Evolutionary conservation across 2,797 vertebrate genomes (phyloP), one percentile per base, ranked within the genome.

Genomic region (Alcedo atthis): DNA sequence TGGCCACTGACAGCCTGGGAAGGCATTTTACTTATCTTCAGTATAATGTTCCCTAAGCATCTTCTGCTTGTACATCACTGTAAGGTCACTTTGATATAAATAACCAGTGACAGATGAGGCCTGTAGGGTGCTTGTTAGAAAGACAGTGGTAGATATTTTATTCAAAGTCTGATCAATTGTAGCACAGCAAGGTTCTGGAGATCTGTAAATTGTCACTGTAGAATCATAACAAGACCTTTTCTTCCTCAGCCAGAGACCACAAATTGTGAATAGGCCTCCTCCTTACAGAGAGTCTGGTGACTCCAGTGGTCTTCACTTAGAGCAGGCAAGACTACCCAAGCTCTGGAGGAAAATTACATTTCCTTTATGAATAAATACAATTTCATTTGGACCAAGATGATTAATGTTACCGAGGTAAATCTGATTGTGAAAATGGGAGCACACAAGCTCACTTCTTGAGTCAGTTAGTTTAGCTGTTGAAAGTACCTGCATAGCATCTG

Each of bases 61-160:
- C 81, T 81, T 79, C 69, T 83, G 62, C 54, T 80, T 89, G 71
- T 75, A 53, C 20, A 48, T 87, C 54, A 55, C 33, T 67, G 43
- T 81, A 63, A 74, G 89, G 74, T 79, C 89, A 92, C 70, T 95
- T 85, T 84, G 90, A 87, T 87, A 75, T 71, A 75, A 90, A 87
- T 71, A 94, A 62, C 17, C 33, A 71, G 75, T 81, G 88, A 90
- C 83, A 90, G 91, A 90, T 91, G 86, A 92, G 73, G 78, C 69
- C 73, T 85, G 69, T 55, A 66, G 75, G 75, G 84, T 82, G 78
- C 85, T 93, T 88, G 69, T 78, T 81, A 86, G 91, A 86, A 30
- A 77, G 37, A 4, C 88, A 54, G 71, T 42, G 14, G 81, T 33
- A 88, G 79, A 25, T 80, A 78, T 32, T 90, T 87, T 71, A 77